phyloP scores from a whole-genome alignment of 2,888 invertebrate genomes.

The Drepanosiphum platanoidis region DNA sequence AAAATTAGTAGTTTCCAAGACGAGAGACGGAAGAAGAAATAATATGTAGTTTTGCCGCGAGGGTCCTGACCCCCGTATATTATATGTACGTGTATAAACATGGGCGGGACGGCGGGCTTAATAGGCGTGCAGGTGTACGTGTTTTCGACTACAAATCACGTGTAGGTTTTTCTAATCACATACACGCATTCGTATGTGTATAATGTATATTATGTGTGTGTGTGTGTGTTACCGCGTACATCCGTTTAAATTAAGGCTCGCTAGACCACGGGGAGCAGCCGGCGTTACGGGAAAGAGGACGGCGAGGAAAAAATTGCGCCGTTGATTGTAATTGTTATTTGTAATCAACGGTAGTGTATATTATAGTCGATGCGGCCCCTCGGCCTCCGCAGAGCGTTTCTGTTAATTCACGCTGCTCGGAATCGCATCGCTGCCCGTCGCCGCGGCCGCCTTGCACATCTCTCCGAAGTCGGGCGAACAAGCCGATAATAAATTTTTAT shows the following conservation, averaged over 20 bases:
- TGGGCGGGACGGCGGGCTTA: neutral
- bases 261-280: neutral
- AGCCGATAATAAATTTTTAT: too few species aligned
- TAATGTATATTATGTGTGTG: neutral
- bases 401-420: neutral
- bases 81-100: too few species aligned
- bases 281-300: neutral
- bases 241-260: conserved; percentile 14
- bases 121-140: neutral
- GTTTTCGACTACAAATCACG: conserved; percentile 44
- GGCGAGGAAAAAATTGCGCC: neutral
- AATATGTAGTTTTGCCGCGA: neutral
- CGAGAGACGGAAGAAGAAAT: neutral
- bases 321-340: conserved; percentile 38
- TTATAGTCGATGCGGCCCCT: neutral
- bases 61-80: too few species aligned
- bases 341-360: conserved; percentile 23
- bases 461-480: too few species aligned
- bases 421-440: neutral
- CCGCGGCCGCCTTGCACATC: neutral
- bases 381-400: neutral
- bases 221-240: neutral
- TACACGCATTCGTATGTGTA: too few species aligned
- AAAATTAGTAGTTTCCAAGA: conserved; percentile 8
- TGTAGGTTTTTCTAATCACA: conserved; percentile 47